Conservation (phyloP, 23 tunicate species). For the Styela clava region DNA sequence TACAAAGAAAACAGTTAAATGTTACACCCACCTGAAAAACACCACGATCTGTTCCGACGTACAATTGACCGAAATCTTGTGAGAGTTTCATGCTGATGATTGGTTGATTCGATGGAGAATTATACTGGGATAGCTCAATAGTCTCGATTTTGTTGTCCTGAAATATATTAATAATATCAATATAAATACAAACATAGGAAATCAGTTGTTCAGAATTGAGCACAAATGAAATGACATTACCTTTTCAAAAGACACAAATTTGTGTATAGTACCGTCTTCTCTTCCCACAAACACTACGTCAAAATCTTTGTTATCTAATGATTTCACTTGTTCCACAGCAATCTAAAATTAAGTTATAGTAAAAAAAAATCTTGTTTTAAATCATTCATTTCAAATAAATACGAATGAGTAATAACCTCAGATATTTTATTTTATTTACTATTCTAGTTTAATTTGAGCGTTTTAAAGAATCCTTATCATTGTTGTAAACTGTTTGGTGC, state of each 20-base stretch:
- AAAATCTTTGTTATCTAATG: background rate
- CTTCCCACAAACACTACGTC: slow-evolving; percentile 11
- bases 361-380: background rate
- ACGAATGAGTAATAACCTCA: background rate
- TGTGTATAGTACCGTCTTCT: slow-evolving; percentile 8
- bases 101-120: background rate
- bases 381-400: background rate
- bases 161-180: too few relatives aligned
- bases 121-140: background rate
- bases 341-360: slow-evolving; percentile 7
- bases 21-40: slow-evolving; percentile 16
- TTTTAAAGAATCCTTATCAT: too few relatives aligned
- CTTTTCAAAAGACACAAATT: slow-evolving; percentile 4
- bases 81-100: slow-evolving; percentile 26
- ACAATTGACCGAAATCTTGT: slow-evolving; percentile 4
- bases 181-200: too few relatives aligned
- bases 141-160: slow-evolving; percentile 7
- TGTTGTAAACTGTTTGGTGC: too few relatives aligned
- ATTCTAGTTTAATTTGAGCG: background rate
- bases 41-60: slow-evolving; percentile 14
- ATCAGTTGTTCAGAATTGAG: too few relatives aligned
- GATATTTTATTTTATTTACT: too few relatives aligned
- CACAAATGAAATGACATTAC: slow-evolving; percentile 10
- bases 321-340: slow-evolving; percentile 12
- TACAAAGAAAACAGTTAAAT: too few relatives aligned